These are phyloP conservation scores for Harmothoe impar DNA, from an alignment of 2,888 invertebrate species.

Conservation along the genomic window DNA sequence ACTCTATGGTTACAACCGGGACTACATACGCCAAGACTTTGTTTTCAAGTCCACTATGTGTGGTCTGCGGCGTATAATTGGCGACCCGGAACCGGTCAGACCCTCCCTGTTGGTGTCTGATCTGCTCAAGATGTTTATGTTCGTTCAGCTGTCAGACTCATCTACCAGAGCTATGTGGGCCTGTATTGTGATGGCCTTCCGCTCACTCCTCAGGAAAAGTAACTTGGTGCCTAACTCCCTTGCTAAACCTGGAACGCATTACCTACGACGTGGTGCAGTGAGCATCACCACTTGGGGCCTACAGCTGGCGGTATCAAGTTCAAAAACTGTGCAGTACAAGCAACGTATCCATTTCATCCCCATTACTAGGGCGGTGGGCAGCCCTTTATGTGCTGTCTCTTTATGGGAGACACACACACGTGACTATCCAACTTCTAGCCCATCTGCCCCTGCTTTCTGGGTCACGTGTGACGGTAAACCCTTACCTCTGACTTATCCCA, in stretches of 20 bases:
- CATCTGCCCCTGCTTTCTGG: background rate
- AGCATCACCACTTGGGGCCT: background rate
- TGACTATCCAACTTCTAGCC: background rate
- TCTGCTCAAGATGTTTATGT: background rate
- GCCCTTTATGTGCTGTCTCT: background rate
- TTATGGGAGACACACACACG: background rate
- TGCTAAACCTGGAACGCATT: background rate
- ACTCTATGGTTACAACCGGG: background rate
- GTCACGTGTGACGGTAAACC: background rate
- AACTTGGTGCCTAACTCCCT: too few species aligned
- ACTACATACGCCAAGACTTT: too few species aligned
- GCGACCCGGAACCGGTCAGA: background rate
- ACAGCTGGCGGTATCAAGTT: background rate
- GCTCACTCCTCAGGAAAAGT: too few species aligned
- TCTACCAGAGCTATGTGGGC: background rate
- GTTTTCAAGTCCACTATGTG: background rate
- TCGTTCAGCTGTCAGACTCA: background rate
- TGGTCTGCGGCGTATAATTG: slow-evolving; percentile 73
- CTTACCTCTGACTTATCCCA: background rate
- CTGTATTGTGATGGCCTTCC: background rate
- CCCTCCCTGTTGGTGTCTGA: background rate
- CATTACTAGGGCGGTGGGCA: background rate
- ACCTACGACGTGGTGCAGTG: background rate
- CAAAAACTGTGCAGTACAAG: background rate
- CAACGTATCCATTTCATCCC: background rate